Conservation (phyloP, 2,888 invertebrate genomes). For the Microplitis deprimator region DNA sequence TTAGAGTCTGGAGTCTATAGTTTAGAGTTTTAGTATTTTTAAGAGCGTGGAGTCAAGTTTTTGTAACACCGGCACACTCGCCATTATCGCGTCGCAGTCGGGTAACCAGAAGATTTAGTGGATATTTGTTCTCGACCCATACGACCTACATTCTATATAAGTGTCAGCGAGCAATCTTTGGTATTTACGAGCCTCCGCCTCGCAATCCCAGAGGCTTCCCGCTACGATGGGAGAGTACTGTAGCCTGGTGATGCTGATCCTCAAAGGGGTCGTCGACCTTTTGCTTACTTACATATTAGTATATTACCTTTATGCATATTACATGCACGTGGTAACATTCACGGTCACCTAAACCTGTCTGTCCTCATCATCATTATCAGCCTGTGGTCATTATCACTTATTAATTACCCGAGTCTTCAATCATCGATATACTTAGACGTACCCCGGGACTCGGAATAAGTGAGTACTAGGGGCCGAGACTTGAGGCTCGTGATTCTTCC, state of each 20-base stretch:
- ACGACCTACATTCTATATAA: slow-evolving; percentile 49
- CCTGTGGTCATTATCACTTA: too few relatives aligned
- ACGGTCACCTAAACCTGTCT: background rate
- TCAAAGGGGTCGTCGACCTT: slow-evolving; percentile 34
- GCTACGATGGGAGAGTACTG: slow-evolving; percentile 26
- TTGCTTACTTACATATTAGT: slow-evolving; percentile 11
- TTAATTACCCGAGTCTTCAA: too few relatives aligned
- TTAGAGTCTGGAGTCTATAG: too few relatives aligned
- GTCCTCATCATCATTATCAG: too few relatives aligned
- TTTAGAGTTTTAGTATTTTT: background rate
- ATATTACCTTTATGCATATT: slow-evolving; percentile 3
- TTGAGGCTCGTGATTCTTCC: background rate
- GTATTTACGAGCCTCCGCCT: slow-evolving; percentile 48
- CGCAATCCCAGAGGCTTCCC: slow-evolving; percentile 42
- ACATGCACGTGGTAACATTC: background rate
- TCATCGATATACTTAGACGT: too few relatives aligned
- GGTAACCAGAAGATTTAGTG: slow-evolving; percentile 47
- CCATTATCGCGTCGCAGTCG: slow-evolving; percentile 41
- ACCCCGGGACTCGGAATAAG: too few relatives aligned
- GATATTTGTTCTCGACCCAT: slow-evolving; percentile 47
- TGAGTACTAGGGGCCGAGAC: too few relatives aligned
- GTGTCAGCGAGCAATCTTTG: slow-evolving; percentile 47
- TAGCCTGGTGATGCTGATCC: slow-evolving; percentile 2
- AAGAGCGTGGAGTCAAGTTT: slow-evolving; percentile 22
- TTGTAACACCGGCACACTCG: slow-evolving; percentile 24